These are phyloP conservation scores for Podarcis lilfordi DNA, from an alignment of 2,797 vertebrate species.

Conservation along the genomic window DNA sequence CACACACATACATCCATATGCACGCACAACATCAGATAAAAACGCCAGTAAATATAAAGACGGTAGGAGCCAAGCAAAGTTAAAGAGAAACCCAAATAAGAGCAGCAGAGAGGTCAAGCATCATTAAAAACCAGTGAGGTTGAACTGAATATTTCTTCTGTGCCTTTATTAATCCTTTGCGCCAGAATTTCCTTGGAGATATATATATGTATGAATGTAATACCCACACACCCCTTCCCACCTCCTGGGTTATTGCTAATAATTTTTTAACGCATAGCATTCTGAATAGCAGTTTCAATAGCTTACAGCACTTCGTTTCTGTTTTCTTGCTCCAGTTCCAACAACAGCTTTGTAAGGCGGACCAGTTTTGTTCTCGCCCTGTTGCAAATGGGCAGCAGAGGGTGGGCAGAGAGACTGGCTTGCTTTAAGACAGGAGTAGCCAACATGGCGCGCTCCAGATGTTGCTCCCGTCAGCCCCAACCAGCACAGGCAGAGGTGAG, in stretches of 20 bases:
- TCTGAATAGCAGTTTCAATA: background rate
- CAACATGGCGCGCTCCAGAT: no score
- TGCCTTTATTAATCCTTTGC: constrained; percentile 1
- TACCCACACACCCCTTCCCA: background rate
- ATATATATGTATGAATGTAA: background rate
- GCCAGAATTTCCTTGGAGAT: background rate
- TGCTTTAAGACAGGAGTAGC: no score
- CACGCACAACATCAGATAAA: background rate
- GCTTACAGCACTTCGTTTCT: no score
- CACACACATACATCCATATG: background rate
- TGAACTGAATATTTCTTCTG: background rate
- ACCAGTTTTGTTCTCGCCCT: background rate
- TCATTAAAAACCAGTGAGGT: background rate
- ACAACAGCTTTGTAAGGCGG: background rate
- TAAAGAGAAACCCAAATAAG: background rate
- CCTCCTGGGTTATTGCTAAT: background rate
- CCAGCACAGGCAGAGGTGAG: no score
- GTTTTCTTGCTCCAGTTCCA: background rate
- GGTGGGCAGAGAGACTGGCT: background rate
- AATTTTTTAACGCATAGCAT: background rate
- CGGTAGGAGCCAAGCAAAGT: background rate
- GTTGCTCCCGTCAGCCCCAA: no score
- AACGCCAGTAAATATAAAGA: background rate
- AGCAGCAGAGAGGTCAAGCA: background rate
- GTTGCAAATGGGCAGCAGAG: background rate